These are phyloP conservation scores for Aurelia aurita DNA, from an alignment of 30 jellyfish, hydroid and myxozoan genomes.

Conservation along the genomic window DNA sequence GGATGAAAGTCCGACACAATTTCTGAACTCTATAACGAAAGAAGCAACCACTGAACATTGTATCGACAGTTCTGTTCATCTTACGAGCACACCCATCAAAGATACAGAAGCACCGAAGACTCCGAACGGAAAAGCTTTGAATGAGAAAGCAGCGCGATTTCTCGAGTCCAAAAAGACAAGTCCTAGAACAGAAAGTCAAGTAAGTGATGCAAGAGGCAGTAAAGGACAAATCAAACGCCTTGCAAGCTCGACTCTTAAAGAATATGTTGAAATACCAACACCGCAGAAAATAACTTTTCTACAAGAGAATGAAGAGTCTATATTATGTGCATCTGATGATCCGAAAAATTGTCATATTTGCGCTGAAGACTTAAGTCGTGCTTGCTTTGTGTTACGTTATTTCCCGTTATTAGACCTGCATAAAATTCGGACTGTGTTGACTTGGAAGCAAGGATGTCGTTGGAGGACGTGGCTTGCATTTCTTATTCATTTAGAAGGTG, in stretches of 20 bases:
- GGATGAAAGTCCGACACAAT: not conserved
- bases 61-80: too few relatives aligned
- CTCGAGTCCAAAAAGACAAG: not conserved
- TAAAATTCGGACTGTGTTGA: conserved; percentile 78
- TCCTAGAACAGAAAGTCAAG: not conserved
- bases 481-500: conserved; percentile 83
- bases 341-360: conserved; percentile 76
- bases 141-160: not conserved
- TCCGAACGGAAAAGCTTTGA: not conserved
- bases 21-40: not conserved
- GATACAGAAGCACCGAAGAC: not conserved
- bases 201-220: not conserved
- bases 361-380: conserved; percentile 83
- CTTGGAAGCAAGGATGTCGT: conserved; percentile 88
- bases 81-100: not conserved
- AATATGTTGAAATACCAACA: conserved; percentile 42
- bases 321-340: conserved; percentile 57
- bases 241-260: conserved; percentile 36
- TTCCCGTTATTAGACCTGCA: conserved; percentile 78
- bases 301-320: conserved; percentile 30
- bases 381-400: conserved; percentile 84
- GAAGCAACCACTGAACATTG: not conserved
- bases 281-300: conserved; percentile 31
- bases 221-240: not conserved
- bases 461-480: conserved; percentile 97